Evolutionary conservation across 1,140 invertebrate genomes (phyloP).

Genomic region (Leptinotarsa defecta): DNA sequence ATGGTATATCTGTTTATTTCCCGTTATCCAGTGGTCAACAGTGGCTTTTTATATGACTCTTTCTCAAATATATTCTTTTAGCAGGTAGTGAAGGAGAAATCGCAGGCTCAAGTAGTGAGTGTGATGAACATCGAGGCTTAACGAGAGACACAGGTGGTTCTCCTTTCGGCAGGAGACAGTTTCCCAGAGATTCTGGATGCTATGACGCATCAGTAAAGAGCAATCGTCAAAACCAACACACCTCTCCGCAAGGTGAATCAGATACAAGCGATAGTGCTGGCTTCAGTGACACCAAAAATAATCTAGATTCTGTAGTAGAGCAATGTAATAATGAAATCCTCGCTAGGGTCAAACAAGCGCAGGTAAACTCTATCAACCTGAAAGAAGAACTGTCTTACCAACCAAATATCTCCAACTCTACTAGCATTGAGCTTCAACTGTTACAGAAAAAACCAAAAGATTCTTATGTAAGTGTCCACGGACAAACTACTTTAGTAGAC

Average conservation of each 20-base stretch:
- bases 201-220: slow-evolving; percentile 69
- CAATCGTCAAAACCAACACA: slow-evolving; percentile 53
- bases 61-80: slow-evolving; percentile 43
- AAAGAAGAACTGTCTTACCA: slow-evolving; percentile 57
- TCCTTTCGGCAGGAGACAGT: slow-evolving; percentile 73
- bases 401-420: slow-evolving; percentile 56
- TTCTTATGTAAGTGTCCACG: slow-evolving; percentile 57
- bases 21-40: too few relatives aligned
- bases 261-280: slow-evolving; percentile 59
- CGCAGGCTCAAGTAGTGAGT: slow-evolving; percentile 75
- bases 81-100: slow-evolving; percentile 72
- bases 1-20: neutral
- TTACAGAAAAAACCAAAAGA: slow-evolving; percentile 55
- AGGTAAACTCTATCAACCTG: slow-evolving; percentile 52
- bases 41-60: neutral
- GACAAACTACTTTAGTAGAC: slow-evolving; percentile 56
- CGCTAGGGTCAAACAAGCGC: slow-evolving; percentile 58
- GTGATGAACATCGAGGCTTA: slow-evolving; percentile 62
- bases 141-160: slow-evolving; percentile 54
- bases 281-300: slow-evolving; percentile 58
- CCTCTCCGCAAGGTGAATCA: slow-evolving; percentile 58
- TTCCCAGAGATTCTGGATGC: slow-evolving; percentile 79
- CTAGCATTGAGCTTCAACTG: slow-evolving; percentile 42
- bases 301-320: slow-evolving; percentile 62
- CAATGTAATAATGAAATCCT: slow-evolving; percentile 64